Evolutionary conservation across 2,888 invertebrate genomes (phyloP), one percentile per base, ranked within the genome.

Genomic region (Trissoscelio sp.): DNA sequence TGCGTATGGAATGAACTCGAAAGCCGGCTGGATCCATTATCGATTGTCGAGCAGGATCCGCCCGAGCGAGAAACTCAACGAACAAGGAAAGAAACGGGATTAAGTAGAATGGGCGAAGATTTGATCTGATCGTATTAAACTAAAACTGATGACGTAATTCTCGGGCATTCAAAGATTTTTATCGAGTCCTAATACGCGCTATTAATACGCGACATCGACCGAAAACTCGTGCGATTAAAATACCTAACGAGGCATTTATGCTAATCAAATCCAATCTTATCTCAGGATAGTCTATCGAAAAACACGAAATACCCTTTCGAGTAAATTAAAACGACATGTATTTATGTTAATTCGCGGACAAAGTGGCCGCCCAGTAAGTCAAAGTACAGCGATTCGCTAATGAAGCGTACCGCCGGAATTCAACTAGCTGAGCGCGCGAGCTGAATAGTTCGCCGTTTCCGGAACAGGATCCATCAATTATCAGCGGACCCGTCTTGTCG

Each of bases 1-100:
- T 89, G 90, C 88, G 88, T 88, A 87, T 86, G 88, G 88, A 89
- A 90, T 89, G 85, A 87, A 88, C 80, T 83, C 77, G 69, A 83
- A 73, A 73, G 73, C 73, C 72, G 53, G 48, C 58, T 70, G 48
- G 77, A 82, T 80, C 73, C 69, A 80, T 80, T 80, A 80, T 79
- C 64, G 79, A 82, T 69, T 78, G 51, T 66, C 51, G 64, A 72
- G 75, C 51, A 22, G 66, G 72, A 79, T 75, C 69, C 60, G 55
- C 39, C 31, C 28, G 48, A 48, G 44, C 51, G 44, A 66, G 62
- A 18, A 66, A 51, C 44, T 48, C 39, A 39, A 46, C 44, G 48
- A 22, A 67, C 62, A 75, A 74, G 37, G 28, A 77, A 46, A 55
- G 62, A 78, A 62, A 37, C 28, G 78, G 14, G 74, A 72, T 80